phyloP scores from a whole-genome alignment of 2,888 invertebrate species.

The Tineola bisselliella region DNA sequence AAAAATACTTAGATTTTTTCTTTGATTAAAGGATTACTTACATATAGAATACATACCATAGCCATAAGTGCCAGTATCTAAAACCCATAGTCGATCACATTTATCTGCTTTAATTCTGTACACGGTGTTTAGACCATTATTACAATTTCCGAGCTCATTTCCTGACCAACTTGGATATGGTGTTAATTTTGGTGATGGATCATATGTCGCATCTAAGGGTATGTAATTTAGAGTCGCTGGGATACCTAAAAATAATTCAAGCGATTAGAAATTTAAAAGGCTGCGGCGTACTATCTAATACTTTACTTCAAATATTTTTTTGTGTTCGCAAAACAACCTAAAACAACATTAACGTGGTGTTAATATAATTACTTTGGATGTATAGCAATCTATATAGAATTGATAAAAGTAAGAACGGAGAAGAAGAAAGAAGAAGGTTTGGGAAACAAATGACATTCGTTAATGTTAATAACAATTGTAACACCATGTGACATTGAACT shows the following conservation, averaged over 20 bases:
- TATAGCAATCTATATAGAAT: too few species aligned
- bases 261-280: too few species aligned
- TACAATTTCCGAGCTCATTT: slow-evolving; percentile 80
- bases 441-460: not conserved
- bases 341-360: too few species aligned
- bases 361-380: too few species aligned
- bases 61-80: slow-evolving; percentile 85
- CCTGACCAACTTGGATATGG: slow-evolving; percentile 82
- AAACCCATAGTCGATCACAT: slow-evolving; percentile 83
- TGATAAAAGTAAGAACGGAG: not conserved
- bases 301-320: too few species aligned
- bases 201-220: slow-evolving; percentile 70
- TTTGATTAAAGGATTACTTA: not conserved
- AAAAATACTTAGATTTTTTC: not conserved
- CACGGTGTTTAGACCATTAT: slow-evolving; percentile 77
- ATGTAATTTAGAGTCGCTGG: slow-evolving; percentile 85
- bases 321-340: too few species aligned
- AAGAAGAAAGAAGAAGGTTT: not conserved
- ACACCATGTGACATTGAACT: not conserved
- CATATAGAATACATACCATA: slow-evolving; percentile 63
- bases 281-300: too few species aligned
- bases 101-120: slow-evolving; percentile 82
- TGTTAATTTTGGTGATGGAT: slow-evolving; percentile 77
- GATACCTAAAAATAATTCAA: slow-evolving; percentile 72
- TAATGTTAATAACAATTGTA: not conserved